Conservation (phyloP, 2,888 invertebrate genomes). For the Erebia ligea region DNA sequence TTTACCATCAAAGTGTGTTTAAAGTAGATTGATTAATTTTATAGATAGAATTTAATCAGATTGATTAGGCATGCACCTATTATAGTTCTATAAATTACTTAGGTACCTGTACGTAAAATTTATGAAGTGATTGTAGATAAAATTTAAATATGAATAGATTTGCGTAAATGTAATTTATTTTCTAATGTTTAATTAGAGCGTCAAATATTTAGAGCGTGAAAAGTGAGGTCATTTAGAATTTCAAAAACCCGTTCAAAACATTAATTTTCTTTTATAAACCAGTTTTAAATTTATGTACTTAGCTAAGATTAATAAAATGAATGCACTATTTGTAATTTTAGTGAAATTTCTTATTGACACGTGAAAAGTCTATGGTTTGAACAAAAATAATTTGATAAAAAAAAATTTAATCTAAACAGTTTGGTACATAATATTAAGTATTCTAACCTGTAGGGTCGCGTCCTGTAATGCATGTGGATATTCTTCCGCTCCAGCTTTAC, state of each 20-base stretch:
- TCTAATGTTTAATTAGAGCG: slow-evolving; percentile 35
- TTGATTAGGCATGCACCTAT: neutral
- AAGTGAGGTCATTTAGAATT: slow-evolving; percentile 29
- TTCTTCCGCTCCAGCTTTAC: slow-evolving; percentile 80
- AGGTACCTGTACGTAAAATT: slow-evolving; percentile 7
- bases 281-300: neutral
- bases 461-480: slow-evolving; percentile 82
- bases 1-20: neutral
- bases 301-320: too few relatives aligned
- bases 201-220: slow-evolving; percentile 38
- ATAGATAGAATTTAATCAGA: neutral
- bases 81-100: slow-evolving; percentile 4
- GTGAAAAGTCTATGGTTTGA: neutral
- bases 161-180: slow-evolving; percentile 27
- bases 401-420: neutral
- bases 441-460: slow-evolving; percentile 77
- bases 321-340: neutral
- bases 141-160: slow-evolving; percentile 29
- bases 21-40: neutral
- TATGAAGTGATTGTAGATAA: slow-evolving; percentile 16
- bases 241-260: neutral
- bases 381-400: neutral
- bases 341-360: too few relatives aligned
- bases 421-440: slow-evolving; percentile 11
- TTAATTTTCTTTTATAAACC: neutral